Evolutionary conservation across 2,888 invertebrate species (phyloP).

Genomic region (Cyclophora albipunctata): DNA sequence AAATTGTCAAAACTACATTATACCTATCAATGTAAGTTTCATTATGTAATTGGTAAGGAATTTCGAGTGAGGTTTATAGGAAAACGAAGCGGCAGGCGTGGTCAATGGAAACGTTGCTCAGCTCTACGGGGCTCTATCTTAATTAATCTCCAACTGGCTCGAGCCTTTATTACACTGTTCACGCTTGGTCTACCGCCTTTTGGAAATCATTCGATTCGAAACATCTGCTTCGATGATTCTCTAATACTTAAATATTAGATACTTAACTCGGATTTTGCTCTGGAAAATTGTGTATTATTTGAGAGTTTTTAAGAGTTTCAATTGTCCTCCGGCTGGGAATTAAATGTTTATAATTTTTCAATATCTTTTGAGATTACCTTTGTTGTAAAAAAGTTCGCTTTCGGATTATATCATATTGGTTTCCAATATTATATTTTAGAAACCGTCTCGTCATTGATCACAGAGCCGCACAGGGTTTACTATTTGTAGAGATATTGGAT

Average conservation of each 20-base stretch:
- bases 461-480: too few species aligned
- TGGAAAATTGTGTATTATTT: background rate
- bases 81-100: slow-evolving; percentile 42
- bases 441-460: too few species aligned
- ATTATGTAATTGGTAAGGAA: background rate
- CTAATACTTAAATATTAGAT: slow-evolving; percentile 9
- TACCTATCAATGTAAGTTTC: background rate
- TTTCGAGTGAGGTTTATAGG: slow-evolving; percentile 22
- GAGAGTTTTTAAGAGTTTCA: too few species aligned
- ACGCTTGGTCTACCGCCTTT: slow-evolving; percentile 54
- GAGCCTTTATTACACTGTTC: slow-evolving; percentile 59
- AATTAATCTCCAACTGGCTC: slow-evolving; percentile 53
- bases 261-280: slow-evolving; percentile 2
- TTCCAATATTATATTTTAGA: too few species aligned
- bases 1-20: too few species aligned
- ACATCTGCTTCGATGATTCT: slow-evolving; percentile 37
- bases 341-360: too few species aligned
- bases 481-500: too few species aligned
- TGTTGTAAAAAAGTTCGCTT: too few species aligned
- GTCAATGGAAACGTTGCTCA: slow-evolving; percentile 40
- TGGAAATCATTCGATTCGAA: slow-evolving; percentile 51
- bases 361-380: too few species aligned
- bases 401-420: too few species aligned
- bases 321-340: too few species aligned
- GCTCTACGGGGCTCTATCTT: slow-evolving; percentile 45